phyloP scores from a whole-genome alignment of 2,797 vertebrate species.

The Pelobates cultripes region DNA sequence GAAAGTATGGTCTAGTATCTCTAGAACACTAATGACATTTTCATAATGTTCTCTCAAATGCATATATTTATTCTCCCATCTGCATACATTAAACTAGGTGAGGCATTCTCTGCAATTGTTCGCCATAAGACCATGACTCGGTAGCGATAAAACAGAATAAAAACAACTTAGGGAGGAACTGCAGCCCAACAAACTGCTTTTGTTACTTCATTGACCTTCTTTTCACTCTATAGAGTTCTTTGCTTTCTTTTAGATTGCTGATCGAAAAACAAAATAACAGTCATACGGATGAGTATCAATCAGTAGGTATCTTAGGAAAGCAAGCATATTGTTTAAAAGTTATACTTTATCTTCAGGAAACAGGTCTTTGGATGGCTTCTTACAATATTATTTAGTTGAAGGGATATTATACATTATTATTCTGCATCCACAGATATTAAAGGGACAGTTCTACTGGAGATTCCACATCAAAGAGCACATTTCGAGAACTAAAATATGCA shows the following conservation, averaged over 20 bases:
- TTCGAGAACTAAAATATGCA: too few relatives aligned
- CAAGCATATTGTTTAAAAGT: neutral
- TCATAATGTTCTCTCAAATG: slow-evolving; percentile 55
- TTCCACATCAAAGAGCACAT: too few relatives aligned
- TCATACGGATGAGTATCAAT: neutral
- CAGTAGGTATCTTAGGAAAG: neutral
- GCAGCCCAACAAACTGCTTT: neutral
- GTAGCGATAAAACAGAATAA: slow-evolving; percentile 39
- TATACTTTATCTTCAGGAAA: too few relatives aligned
- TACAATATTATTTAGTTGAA: too few relatives aligned
- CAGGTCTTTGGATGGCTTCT: too few relatives aligned
- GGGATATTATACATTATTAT: too few relatives aligned
- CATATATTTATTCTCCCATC: slow-evolving; percentile 52
- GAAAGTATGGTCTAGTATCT: slow-evolving; percentile 49
- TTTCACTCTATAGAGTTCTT: slow-evolving; percentile 38
- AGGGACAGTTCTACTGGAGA: too few relatives aligned
- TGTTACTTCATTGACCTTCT: slow-evolving; percentile 14
- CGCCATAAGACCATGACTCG: slow-evolving; percentile 10
- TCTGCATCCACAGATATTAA: too few relatives aligned
- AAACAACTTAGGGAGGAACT: slow-evolving; percentile 19
- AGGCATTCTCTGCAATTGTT: slow-evolving; percentile 45
- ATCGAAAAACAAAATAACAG: neutral
- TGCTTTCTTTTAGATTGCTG: neutral
- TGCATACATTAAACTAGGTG: slow-evolving; percentile 57
- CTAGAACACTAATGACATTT: slow-evolving; percentile 55